Conservation (phyloP, 2,888 invertebrate genomes). For the Chorisops tibialis region DNA sequence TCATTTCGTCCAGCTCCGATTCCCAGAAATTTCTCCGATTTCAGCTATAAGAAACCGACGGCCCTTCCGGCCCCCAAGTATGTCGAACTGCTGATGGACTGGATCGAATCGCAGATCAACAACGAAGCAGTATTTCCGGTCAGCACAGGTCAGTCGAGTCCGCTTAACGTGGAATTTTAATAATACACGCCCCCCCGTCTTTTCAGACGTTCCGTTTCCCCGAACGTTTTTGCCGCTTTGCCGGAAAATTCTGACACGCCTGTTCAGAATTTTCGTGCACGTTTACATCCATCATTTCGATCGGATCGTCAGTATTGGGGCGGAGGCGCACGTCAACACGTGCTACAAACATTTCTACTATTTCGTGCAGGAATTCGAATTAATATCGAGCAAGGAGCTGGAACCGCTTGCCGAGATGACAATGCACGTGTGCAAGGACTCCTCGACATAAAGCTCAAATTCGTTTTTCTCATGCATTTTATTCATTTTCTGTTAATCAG, state of each 20-base stretch:
- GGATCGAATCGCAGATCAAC: slow-evolving; percentile 88
- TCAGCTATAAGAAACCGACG: slow-evolving; percentile 71
- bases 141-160: slow-evolving; percentile 65
- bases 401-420: slow-evolving; percentile 82
- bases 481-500: no score
- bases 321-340: slow-evolving; percentile 89
- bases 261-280: slow-evolving; percentile 89
- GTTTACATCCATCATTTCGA: slow-evolving; percentile 95
- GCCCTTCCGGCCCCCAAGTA: slow-evolving; percentile 80
- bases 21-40: no score
- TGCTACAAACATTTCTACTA: slow-evolving; percentile 94
- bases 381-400: slow-evolving; percentile 78
- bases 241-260: slow-evolving; percentile 80
- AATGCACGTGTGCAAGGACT: slow-evolving; percentile 64
- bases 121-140: slow-evolving; percentile 83
- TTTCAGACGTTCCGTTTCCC: slow-evolving; percentile 77
- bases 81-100: slow-evolving; percentile 81
- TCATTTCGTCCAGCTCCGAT: no score
- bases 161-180: no score
- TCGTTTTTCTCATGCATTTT: no score
- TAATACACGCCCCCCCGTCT: neutral
- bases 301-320: slow-evolving; percentile 78
- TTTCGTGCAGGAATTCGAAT: slow-evolving; percentile 81
- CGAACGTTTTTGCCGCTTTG: slow-evolving; percentile 74
- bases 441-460: no score